A percentile compares a stretch with the other conserved stretches of the same genome.
Conservation (phyloP, 1,140 invertebrate genomes). For the Melanaphis sacchari region DNA sequence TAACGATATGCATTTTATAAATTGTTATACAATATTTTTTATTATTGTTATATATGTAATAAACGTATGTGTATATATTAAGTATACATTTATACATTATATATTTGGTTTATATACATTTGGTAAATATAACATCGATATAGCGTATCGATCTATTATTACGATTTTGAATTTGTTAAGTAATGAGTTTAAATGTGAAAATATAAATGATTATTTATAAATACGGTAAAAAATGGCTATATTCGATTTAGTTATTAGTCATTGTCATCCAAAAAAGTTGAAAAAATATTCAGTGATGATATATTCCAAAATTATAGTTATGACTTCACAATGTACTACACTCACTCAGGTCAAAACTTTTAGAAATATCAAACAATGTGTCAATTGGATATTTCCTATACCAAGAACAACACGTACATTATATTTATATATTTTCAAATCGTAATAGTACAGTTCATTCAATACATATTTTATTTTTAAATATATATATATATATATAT, state of each 20-base stretch:
- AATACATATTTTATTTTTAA: not conserved
- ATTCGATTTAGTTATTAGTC: not conserved
- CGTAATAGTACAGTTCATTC: no score
- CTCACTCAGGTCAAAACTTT: not conserved
- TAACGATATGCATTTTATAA: no score
- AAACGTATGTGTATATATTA: no score
- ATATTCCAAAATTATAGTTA: not conserved
- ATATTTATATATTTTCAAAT: not conserved
- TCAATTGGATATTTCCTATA: not conserved
- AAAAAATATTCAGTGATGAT: not conserved
- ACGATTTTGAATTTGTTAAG: not conserved
- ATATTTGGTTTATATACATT: not conserved
- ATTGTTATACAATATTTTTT: no score
- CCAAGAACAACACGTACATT: not conserved
- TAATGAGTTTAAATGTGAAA: not conserved
- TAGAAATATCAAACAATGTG: not conserved
- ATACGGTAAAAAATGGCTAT: not conserved
- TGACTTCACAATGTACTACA: not conserved
- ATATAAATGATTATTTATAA: not conserved
- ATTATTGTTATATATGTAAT: no score
- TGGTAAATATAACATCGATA: not conserved
- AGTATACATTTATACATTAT: not conserved
- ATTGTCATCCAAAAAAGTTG: not conserved
- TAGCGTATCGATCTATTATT: not conserved
- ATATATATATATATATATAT: not conserved